Base-by-base conservation (phyloP, 2,113 vertebrate species). In the Grammomys dolichurus region DNA sequence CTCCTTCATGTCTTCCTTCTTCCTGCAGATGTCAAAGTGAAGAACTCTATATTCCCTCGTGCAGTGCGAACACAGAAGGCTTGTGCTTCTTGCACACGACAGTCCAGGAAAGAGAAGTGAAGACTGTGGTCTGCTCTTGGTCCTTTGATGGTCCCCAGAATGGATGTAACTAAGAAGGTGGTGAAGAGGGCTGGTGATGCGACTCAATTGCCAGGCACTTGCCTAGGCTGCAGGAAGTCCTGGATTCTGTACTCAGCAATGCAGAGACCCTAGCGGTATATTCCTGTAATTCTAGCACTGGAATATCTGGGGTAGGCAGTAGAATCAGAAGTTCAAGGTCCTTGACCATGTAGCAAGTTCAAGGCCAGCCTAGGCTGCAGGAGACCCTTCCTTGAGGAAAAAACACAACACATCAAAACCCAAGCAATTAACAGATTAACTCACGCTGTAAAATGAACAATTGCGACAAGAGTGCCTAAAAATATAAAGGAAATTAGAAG, bases 31-130 rank as follows among this genome's bases (percentile, higher is more conserved):
- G 20, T 82, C 40, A 58, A 16, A 51, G 20, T 6, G 54, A 78
- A 95, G 56, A 0, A 0, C 67, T 40, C n/a, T 22, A 3, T 0
- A 16, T 6, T 70, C 43, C 54, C 58, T 56, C 26, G 58, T 0
- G 0, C 9, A 48, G 1, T 20, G 24, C 16, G 36, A 82, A 60
- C 51, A 33, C 0, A 0, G 67, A 69, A 69, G 65, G 31, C 31
- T 33, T 33, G n/a, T 26, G 24, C 17, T 95, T 84, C 20, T n/a
- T 65, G 17, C 28, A 93, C 40, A 95, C n/a, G 26, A 72, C 31
- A 28, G 19, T 87, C 33, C 46, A 58, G 78, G 78, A 89, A 91
- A 10, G 3, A 65, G 75, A 93, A 43, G 46, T 2, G 2, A 6
- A 77, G n/a, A 78, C 78, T 1, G 7, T 36, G 9, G n/a, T 80